Percentiles rank a stretch among this genome's conserved stretches.
Evolutionary conservation across 2,797 vertebrate species (phyloP).

Genomic region (Chlorospingus semifuscus): DNA sequence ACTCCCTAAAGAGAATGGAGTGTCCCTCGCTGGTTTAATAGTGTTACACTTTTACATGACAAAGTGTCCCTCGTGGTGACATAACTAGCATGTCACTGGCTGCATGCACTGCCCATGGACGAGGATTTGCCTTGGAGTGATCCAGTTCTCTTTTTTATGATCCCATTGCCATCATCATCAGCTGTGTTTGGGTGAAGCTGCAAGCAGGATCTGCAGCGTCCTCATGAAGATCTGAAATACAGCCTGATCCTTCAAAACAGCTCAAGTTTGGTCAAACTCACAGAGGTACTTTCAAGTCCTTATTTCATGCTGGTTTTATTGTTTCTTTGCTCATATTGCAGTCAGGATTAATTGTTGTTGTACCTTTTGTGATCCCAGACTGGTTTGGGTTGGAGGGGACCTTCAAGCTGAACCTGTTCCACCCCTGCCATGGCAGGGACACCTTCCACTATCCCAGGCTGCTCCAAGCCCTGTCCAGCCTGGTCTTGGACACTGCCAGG

Average conservation of each 20-base stretch:
- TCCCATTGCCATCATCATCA: background rate
- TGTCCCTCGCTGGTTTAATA: background rate
- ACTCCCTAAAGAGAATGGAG: too few species aligned
- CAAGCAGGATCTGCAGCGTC: background rate
- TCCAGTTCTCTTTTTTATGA: background rate
- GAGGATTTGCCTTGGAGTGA: background rate
- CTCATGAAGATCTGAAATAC: background rate
- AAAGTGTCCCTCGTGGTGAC: background rate
- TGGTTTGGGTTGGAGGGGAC: background rate
- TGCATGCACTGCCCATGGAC: fast-evolving
- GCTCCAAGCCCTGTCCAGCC: fast-evolving
- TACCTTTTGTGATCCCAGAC: background rate
- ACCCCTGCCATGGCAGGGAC: background rate
- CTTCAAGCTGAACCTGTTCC: background rate
- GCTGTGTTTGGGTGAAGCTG: background rate
- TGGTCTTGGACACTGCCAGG: background rate
- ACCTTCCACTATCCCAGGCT: fast-evolving
- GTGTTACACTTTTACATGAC: background rate
- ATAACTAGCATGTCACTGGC: background rate
- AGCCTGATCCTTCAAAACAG: background rate
- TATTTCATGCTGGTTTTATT: background rate
- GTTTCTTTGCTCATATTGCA: background rate
- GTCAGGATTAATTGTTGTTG: background rate
- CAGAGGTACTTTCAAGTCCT: background rate
- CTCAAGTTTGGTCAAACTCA: background rate